Evolutionary conservation across 2,113 vertebrate species (phyloP).

Genomic region (Python bivittatus): DNA sequence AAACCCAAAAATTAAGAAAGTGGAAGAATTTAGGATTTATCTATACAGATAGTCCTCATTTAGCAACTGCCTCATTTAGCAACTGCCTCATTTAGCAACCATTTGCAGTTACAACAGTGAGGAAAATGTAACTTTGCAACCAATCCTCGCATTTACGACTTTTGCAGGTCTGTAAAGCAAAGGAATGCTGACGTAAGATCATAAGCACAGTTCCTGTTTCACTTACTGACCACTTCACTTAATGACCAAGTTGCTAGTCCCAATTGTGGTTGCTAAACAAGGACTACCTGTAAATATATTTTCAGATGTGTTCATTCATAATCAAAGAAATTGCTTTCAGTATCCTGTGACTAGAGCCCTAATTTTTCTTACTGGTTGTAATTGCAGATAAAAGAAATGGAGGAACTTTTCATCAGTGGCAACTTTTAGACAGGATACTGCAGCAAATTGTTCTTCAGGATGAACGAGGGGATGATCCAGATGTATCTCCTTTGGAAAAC

Average conservation of each 20-base stretch:
- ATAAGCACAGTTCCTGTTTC: neutral
- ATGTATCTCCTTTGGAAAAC: slow-evolving; percentile 89
- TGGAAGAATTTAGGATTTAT: too few relatives aligned
- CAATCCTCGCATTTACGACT: too few relatives aligned
- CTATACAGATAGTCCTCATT: too few relatives aligned
- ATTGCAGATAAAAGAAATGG: slow-evolving; percentile 87
- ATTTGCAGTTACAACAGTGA: too few relatives aligned
- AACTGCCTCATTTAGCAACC: too few relatives aligned
- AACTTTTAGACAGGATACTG: slow-evolving; percentile 93
- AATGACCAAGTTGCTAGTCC: neutral
- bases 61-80: too few relatives aligned
- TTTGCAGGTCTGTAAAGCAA: neutral
- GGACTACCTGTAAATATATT: neutral
- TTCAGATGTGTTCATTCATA: neutral
- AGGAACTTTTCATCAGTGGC: slow-evolving; percentile 91
- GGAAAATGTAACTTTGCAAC: too few relatives aligned
- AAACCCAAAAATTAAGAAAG: too few relatives aligned
- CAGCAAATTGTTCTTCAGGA: slow-evolving; percentile 97
- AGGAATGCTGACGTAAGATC: neutral
- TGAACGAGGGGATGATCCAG: slow-evolving; percentile 91
- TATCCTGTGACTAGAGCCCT: neutral
- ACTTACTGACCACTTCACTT: neutral
- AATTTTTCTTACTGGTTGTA: slow-evolving; percentile 2
- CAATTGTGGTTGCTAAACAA: neutral
- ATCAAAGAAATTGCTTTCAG: neutral